Evolutionary conservation across 2,113 vertebrate genomes (phyloP).

Genomic region (Heterotis niloticus): DNA sequence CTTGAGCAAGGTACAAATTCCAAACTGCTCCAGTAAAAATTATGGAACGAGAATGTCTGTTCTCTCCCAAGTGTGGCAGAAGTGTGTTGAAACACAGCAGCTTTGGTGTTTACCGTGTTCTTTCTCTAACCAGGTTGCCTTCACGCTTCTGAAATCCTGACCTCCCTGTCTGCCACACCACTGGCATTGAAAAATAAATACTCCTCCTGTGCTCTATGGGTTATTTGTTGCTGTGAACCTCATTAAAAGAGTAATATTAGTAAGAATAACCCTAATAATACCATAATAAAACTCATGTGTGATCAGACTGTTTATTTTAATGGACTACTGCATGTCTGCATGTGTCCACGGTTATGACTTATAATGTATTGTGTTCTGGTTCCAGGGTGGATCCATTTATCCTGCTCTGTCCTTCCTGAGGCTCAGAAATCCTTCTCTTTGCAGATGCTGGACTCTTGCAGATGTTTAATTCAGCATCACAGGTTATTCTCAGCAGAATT

Average conservation of each 20-base stretch:
- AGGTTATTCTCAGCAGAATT: background rate
- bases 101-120: no score
- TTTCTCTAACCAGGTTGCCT: background rate
- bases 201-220: slow-evolving; percentile 42
- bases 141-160: slow-evolving; percentile 39
- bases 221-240: slow-evolving; percentile 54
- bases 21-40: no score
- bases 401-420: background rate
- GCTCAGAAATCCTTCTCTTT: no score
- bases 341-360: background rate
- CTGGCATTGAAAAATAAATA: slow-evolving; percentile 46
- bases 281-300: slow-evolving; percentile 38
- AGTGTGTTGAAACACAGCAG: no score
- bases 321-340: slow-evolving; percentile 27
- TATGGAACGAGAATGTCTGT: no score
- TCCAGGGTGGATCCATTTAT: no score
- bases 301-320: slow-evolving; percentile 48
- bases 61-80: no score
- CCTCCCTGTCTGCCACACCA: background rate
- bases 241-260: slow-evolving; percentile 40
- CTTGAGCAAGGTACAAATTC: no score
- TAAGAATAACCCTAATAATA: slow-evolving; percentile 30
- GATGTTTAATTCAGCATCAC: no score
- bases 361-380: background rate
- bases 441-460: no score